A percentile compares a stretch with the other conserved stretches of the same genome.
Evolutionary conservation across 2,113 vertebrate genomes (phyloP).

Genomic region (Centropus bengalensis): DNA sequence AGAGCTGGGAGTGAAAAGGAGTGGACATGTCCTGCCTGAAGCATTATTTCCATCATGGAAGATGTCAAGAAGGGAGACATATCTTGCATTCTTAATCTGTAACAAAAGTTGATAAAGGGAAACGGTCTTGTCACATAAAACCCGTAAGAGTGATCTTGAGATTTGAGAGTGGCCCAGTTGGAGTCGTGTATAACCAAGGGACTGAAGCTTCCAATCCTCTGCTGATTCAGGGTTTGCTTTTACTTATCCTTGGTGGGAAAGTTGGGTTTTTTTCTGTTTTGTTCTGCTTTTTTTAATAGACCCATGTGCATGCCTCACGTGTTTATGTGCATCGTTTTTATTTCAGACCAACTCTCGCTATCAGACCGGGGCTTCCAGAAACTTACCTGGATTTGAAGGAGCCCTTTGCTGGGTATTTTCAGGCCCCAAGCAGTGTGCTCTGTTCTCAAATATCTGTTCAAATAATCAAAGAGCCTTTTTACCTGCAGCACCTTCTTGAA

Average conservation of each 20-base stretch:
- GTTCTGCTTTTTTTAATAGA: neutral
- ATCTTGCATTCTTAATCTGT: neutral
- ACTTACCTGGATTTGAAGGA: neutral
- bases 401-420: neutral
- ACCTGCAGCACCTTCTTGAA: neutral
- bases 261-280: neutral
- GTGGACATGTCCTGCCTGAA: neutral
- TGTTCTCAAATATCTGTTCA: neutral
- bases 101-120: neutral
- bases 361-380: neutral
- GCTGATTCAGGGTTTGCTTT: neutral
- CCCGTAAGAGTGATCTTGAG: neutral
- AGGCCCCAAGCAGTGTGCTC: neutral
- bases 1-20: neutral
- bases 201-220: neutral
- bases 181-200: neutral
- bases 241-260: neutral
- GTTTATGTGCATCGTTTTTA: neutral
- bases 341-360: neutral
- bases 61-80: neutral
- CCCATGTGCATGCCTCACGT: neutral
- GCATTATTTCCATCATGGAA: constrained; percentile 1
- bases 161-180: neutral
- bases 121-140: neutral
- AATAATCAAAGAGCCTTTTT: neutral